Evolutionary conservation across 2,797 vertebrate genomes (phyloP), one percentile per base, ranked within the genome.

Genomic region (Brotogeris chrysoptera): DNA sequence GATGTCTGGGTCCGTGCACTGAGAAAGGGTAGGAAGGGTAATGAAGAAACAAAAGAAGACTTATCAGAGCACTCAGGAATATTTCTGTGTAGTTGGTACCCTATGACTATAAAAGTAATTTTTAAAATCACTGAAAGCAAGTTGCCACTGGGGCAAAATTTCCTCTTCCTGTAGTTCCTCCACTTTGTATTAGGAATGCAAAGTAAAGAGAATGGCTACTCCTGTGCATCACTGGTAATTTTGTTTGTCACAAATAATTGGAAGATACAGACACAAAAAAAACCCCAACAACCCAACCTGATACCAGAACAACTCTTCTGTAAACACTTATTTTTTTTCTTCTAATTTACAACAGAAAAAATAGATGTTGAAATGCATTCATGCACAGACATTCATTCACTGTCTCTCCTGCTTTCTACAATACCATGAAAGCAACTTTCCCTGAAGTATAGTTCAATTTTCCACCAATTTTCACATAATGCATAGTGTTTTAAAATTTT

Each of bases 11-110:
- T 91, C 79, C 61, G 28, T 76, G 30, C 53, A 87, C 12, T 38
- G 50, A 39, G 59, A 91, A 84, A 93, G 63, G 65, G 53, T 96
- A 80, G 52, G 79, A 90, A 93, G 79, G 76, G 41, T 80, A 95
- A 95, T 94, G 89, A 94, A 86, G 63, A 91, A 94, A 93, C 79
- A 88, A 60, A 77, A 82, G 18, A 83, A 86, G 24, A 43, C 47
- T 80, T 65, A 18, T 11, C 28, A 65, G 71, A 78, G 14, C 7
- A 43, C 9, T 7, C 28, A 74, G 79, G 47, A 92, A 49, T 80
- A 82, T 80, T 92, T 80, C 53, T 80, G 30, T 66, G 15, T 53
- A 65, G 41, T 70, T 92, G 66, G 18, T 85, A 66, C 3, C 3
- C 27, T 66, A 3, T 50, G 30, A 57, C 17, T 81, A 25, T 49